Evolutionary conservation across 53 echinoderm and acorn worm species (phyloP).

Genomic region (Glandiceps talaboti): DNA sequence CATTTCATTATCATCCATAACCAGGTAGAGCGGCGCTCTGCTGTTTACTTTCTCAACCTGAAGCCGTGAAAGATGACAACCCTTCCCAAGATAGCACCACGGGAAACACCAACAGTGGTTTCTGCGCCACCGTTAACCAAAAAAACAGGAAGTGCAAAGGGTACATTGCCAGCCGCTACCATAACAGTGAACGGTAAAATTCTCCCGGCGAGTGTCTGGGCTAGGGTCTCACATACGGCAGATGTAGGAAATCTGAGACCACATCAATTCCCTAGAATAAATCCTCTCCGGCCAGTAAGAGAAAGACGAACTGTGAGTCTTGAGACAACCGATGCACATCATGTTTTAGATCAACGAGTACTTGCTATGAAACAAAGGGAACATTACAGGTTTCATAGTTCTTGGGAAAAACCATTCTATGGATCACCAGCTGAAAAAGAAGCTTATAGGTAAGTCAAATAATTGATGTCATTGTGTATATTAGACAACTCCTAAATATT

Average conservation of each 20-base stretch:
- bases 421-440: slow-evolving; percentile 82
- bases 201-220: background rate
- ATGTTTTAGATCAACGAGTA: slow-evolving; percentile 46
- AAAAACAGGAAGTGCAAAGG: background rate
- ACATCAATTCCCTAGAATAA: slow-evolving; percentile 38
- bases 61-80: slow-evolving; percentile 35
- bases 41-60: background rate
- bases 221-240: background rate
- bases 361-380: slow-evolving; percentile 73
- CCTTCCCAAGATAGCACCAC: slow-evolving; percentile 45
- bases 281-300: slow-evolving; percentile 63
- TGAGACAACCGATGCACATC: slow-evolving; percentile 69
- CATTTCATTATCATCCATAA: too few species aligned
- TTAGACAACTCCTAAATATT: too few species aligned
- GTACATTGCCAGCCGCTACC: background rate
- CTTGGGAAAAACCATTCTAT: slow-evolving; percentile 95
- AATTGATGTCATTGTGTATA: too few species aligned
- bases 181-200: background rate
- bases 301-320: slow-evolving; percentile 46
- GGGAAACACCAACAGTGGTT: slow-evolving; percentile 23
- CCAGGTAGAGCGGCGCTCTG: background rate
- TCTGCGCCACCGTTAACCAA: slow-evolving; percentile 1
- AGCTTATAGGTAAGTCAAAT: slow-evolving; percentile 50
- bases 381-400: slow-evolving; percentile 66
- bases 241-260: slow-evolving; percentile 8